Base-by-base conservation (phyloP, 1,140 invertebrate species). In the Coenobita brevimanus region DNA sequence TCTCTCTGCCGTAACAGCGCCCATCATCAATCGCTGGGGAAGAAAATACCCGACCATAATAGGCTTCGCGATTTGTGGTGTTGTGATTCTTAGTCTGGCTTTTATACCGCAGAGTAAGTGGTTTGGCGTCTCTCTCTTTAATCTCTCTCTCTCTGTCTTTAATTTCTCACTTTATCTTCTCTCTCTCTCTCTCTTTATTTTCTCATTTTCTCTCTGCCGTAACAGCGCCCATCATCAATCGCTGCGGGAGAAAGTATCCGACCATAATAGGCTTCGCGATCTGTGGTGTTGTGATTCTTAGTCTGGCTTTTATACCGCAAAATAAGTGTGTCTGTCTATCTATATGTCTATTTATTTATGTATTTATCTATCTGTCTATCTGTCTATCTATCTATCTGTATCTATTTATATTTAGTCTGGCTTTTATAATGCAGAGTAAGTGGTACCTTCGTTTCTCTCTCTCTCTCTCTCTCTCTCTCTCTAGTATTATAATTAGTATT, bases 191-290 rank as follows among this genome's bases (percentile, higher is more conserved):
- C n/a, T n/a, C n/a, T n/a, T n/a, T n/a, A n/a, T n/a, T n/a, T n/a
- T n/a, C n/a, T n/a, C n/a, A n/a, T n/a, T n/a, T n/a, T n/a, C n/a
- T n/a, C 50, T 89, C 84, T 57, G 78, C 81, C 36, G 8, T 89
- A 3, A 84, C 88, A 30, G 88, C 71, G 2, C 88, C 88, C 33
- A 78, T 89, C 41, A 84, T 89, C 57, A 80, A 69, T 50, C 67
- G 54, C 60, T 62, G 69, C 43, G 88, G 88, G 38, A 84, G 88
- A 36, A 82, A 71, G 71, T 15, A 21, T 21, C 81, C 81, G 30
- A 83, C 54, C 33, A 33, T 67, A 1, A 24, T 60, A 24, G 73
- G 80, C 1, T 89, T 50, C n/a, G 21, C 79, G 1, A 64, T 89
- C 10, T 78, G 88, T 43, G 82, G 88, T 8, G 27, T 89, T 24